These are phyloP conservation scores for Ceratoteleas bidentatus DNA, from an alignment of 1,140 invertebrate genomes.

Conservation along the genomic window DNA sequence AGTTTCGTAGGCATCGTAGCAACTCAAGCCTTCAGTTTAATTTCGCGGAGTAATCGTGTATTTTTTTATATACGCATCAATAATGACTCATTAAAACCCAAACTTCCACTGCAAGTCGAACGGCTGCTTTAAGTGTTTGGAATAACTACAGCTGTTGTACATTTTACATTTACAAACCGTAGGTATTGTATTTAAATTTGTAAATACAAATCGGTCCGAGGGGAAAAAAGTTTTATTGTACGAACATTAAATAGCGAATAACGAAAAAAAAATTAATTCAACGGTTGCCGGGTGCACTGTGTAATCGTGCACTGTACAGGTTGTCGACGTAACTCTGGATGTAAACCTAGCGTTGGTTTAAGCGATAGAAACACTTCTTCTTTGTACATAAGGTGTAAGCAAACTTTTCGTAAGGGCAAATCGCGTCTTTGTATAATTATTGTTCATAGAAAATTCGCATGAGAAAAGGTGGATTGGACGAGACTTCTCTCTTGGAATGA, in stretches of 20 bases:
- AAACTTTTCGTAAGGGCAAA: constrained; percentile 16
- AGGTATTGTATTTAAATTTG: constrained; percentile 34
- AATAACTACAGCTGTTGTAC: constrained; percentile 37
- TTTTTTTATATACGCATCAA: no score
- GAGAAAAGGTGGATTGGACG: constrained; percentile 48
- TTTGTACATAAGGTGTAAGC: constrained; percentile 42
- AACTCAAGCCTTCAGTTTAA: no score
- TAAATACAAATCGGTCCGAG: constrained; percentile 38
- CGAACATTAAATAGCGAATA: constrained; percentile 29
- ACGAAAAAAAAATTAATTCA: constrained; percentile 10
- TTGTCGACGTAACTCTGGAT: no score
- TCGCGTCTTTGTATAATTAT: constrained; percentile 37
- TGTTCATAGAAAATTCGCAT: constrained; percentile 31
- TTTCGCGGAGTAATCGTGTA: no score
- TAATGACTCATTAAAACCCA: no score
- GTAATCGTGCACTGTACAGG: no score
- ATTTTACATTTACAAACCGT: constrained; percentile 33
- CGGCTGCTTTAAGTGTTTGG: constrained; percentile 11
- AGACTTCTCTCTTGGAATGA: no score
- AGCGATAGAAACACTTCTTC: constrained; percentile 28
- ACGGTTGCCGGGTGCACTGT: no score
- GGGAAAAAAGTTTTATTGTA: constrained; percentile 18
- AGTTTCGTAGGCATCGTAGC: no score
- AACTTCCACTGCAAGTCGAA: constrained; percentile 24
- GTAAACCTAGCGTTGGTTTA: no score